Base-by-base conservation (phyloP, 2,113 vertebrate genomes). In the Thamnaconus septentrionalis region DNA sequence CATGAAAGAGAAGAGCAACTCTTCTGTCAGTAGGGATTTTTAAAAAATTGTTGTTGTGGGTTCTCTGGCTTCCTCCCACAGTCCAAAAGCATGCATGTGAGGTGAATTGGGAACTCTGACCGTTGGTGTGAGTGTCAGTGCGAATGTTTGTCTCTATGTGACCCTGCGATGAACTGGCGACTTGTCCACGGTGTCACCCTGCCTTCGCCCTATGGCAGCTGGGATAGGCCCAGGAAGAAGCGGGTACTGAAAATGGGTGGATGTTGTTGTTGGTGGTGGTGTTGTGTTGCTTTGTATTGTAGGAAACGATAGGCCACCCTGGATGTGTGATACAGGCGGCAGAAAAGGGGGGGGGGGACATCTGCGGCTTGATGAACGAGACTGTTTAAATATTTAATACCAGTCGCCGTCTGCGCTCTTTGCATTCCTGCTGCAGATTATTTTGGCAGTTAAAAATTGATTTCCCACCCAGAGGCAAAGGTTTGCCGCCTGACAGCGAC, bases 371-470 rank as follows among this genome's bases (percentile, higher is more conserved):
- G 81, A 87, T 86, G 68, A 87, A 89, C 82, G 80, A 82, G 75
- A 62, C 80, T 73, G 47, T 82, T 89, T 88, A 80, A 87, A 87
- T 87, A 88, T 90, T 89, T 87, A 85, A 74, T 78, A 59, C 71
- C 69, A 58, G 76, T 69, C 76, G 70, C 83, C 83, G 76, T 86
- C 77, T 74, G 65, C 63, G 75, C 71, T 70, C 67, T 61, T 56
- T 74, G 73, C 81, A 69, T 86, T 85, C 73, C 81, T 4, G 46
- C 78, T 75, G 83, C 78, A 85, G 83, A 87, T 89, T 63, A 88
- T 90, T 90, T 89, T 89, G 87, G 79, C 86, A 81, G 85, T 87
- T 85, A 88, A 85, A 74, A 82, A 87, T 84, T 80, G 86, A 88
- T 87, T 90, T 90, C 76, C 83, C 86, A 87, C 84, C 86, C 89